Percentiles rank a stretch among this genome's conserved stretches.
These are phyloP conservation scores for Drosophila lowei DNA, from an alignment of 1,140 invertebrate genomes.

Conservation along the genomic window DNA sequence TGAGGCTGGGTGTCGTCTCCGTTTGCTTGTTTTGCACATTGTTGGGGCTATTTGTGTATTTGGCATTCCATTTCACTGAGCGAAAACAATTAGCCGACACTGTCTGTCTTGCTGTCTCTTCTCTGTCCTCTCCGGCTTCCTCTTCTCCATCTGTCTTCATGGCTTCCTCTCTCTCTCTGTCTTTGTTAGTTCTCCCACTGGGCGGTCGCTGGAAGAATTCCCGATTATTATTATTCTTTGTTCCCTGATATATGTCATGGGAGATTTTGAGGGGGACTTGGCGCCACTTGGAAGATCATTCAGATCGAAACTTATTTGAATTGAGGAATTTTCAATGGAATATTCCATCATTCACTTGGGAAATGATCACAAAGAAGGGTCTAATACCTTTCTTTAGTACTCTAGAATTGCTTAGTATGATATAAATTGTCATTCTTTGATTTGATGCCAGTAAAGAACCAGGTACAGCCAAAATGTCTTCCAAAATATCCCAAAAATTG, in stretches of 20 bases:
- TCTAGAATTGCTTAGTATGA: no score
- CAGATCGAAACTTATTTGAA: background rate
- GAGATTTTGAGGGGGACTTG: background rate
- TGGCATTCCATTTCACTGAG: conserved; percentile 72
- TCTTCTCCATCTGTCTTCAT: conserved; percentile 1
- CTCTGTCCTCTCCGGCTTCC: no score
- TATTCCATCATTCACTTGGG: conserved; percentile 3
- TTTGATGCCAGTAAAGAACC: no score
- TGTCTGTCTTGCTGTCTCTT: conserved; percentile 11
- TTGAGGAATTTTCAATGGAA: conserved; percentile 20
- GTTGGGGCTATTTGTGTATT: conserved; percentile 71
- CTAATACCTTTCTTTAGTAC: no score
- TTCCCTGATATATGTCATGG: conserved; percentile 58
- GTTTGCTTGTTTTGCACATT: conserved; percentile 74
- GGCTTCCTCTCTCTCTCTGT: conserved; percentile 7
- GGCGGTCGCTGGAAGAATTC: conserved; percentile 28
- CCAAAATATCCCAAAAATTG: background rate
- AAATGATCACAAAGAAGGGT: background rate
- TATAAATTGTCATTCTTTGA: no score
- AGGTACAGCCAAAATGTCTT: no score
- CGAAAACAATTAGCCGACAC: conserved; percentile 65
- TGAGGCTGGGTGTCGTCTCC: conserved; percentile 39
- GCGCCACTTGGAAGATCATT: conserved; percentile 24
- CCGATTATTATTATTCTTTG: conserved; percentile 55
- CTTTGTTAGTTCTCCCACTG: conserved; percentile 13